phyloP scores from a whole-genome alignment of 1,140 invertebrate species.

The Brachionus angularis region DNA sequence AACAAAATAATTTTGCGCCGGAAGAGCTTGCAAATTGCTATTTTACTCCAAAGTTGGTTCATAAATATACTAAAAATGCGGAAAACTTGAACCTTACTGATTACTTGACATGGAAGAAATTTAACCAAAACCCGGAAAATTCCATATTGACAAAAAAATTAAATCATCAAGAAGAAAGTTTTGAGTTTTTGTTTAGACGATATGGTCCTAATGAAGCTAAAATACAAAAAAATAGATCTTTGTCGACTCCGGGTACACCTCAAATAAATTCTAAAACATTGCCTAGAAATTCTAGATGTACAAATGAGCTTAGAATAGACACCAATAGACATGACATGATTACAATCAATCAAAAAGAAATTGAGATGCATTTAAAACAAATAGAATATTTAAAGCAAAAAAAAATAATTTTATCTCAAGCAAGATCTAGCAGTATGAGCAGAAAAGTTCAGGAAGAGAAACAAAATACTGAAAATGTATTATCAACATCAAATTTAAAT shows the following conservation, averaged over 20 bases:
- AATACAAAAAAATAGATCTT: not conserved
- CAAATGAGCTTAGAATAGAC: no score
- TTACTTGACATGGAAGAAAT: conserved; percentile 3
- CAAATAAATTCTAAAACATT: conserved; percentile 14
- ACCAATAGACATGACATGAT: conserved; percentile 3
- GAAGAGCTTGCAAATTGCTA: not conserved
- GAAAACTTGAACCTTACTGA: no score
- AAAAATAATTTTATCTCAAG: not conserved
- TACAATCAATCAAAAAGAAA: conserved; percentile 4
- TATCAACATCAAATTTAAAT: not conserved
- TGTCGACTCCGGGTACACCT: conserved; percentile 15
- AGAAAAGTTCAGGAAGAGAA: no score
- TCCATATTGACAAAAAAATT: not conserved
- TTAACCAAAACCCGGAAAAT: conserved; percentile 15
- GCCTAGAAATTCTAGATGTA: no score
- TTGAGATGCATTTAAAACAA: conserved; percentile 11
- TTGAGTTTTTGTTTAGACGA: no score
- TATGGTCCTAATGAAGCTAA: not conserved
- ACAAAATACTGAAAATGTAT: not conserved
- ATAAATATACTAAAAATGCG: no score
- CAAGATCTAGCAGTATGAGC: not conserved
- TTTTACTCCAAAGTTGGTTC: no score
- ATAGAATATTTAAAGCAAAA: conserved; percentile 32
- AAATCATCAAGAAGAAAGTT: not conserved
- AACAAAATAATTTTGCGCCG: not conserved